Conservation (phyloP, 2,797 vertebrate genomes). For the Molossus alvarezi region DNA sequence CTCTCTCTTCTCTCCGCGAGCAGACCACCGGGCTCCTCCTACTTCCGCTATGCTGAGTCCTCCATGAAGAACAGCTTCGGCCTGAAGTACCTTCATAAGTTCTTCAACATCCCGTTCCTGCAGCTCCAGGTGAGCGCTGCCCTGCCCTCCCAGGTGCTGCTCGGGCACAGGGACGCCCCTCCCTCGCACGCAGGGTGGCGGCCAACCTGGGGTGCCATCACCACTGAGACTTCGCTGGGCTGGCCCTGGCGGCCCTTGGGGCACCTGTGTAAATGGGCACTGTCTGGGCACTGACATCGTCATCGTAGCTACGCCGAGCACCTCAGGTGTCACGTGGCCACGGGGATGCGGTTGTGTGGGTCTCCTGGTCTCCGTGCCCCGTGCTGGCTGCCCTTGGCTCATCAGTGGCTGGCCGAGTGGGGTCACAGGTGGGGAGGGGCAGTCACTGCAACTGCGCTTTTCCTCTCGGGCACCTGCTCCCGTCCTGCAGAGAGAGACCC, state of each 20-base stretch:
- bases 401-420: not conserved
- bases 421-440: rapidly evolving
- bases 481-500: slow-evolving; percentile 94
- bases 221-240: too few relatives aligned
- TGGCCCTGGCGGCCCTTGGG: too few relatives aligned
- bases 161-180: too few relatives aligned
- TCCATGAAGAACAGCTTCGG: slow-evolving; percentile 99
- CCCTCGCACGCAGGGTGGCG: too few relatives aligned
- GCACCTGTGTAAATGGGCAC: not conserved
- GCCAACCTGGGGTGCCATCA: too few relatives aligned
- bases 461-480: slow-evolving; percentile 50
- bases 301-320: rapidly evolving
- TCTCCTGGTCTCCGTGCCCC: rapidly evolving
- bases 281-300: rapidly evolving
- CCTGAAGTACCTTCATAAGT: slow-evolving; percentile 98
- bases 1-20: not conserved
- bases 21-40: slow-evolving; percentile 97
- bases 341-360: rapidly evolving
- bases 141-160: not conserved
- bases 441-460: slow-evolving; percentile 17
- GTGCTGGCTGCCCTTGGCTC: not conserved
- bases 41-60: slow-evolving; percentile 98
- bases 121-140: slow-evolving; percentile 95
- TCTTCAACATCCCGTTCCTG: slow-evolving; percentile 99
- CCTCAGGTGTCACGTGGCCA: rapidly evolving